Base-by-base conservation (phyloP, 2,113 vertebrate genomes). In the Phasianus colchicus region DNA sequence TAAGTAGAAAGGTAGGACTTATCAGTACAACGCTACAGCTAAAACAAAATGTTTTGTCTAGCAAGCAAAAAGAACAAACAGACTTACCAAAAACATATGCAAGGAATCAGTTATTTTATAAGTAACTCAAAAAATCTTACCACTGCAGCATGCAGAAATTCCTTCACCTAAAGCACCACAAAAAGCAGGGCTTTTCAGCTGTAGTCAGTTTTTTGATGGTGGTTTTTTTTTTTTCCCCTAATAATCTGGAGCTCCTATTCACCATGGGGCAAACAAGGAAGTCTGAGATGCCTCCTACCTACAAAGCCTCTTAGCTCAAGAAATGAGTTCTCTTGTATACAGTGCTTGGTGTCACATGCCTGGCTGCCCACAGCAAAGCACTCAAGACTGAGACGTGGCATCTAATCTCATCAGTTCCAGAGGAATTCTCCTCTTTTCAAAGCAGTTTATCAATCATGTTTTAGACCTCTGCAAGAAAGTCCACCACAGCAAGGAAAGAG, bases 281-380 rank as follows among this genome's bases (percentile, higher is more conserved):
- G 69, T 6, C 80, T 38, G 65, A 73, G 45, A 70, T 4, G 29
- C 7, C 19, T 86, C 42, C 21, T 38, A 58, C 24, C 25, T 48
- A 55, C 24, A 89, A 85, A 89, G 58, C 34, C 50, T 90, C 82
- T 64, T 34, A 91, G 83, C 52, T 77, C 24, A 11, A 92, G 90
- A 94, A 94, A 63, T 2, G 1, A 24, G 9, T 34, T 67, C 40
- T 75, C 74, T 45, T 65, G n/a, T 30, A 61, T 4, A 21, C 1
- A 1, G 22, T 25, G 70, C 79, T 58, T 25, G 9, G 4, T 43
- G 27, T 15, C 61, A 21, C 64, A 60, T 19, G 27, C 78, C 72
- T 43, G 93, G 61, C 57, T 81, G 50, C 70, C 43, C 67, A 58
- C 10, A 86, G 85, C 77, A 91, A 69, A 87, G 78, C 43, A 73